Evolutionary conservation across 2,888 invertebrate genomes (phyloP).

Genomic region (Deladenus siricidicola): DNA sequence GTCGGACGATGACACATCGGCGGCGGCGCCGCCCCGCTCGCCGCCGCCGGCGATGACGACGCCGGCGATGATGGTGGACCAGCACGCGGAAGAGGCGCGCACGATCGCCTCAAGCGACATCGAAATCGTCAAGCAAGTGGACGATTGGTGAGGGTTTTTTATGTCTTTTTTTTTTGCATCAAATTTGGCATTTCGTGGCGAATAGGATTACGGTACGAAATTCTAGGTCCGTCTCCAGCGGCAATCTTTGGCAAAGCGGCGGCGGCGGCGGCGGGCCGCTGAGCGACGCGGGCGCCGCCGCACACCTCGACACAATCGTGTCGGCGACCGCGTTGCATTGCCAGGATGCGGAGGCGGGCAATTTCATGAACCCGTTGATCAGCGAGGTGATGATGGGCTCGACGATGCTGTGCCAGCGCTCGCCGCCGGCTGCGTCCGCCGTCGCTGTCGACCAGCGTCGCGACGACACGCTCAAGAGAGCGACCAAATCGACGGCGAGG

Average conservation of each 20-base stretch:
- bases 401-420: too few relatives aligned
- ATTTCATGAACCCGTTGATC: too few relatives aligned
- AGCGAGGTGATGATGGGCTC: too few relatives aligned
- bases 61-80: background rate
- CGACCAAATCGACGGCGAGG: too few relatives aligned
- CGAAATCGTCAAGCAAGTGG: constrained; percentile 38
- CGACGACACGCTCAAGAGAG: too few relatives aligned
- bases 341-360: background rate
- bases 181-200: background rate
- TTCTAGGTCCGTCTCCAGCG: constrained; percentile 34
- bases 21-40: background rate
- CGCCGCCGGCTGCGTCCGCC: too few relatives aligned
- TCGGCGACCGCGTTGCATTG: background rate
- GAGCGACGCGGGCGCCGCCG: too few relatives aligned
- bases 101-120: constrained; percentile 47
- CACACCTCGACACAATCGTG: background rate
- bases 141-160: constrained; percentile 33
- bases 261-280: background rate
- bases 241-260: constrained; percentile 7
- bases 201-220: background rate
- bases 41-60: background rate
- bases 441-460: too few relatives aligned
- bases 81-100: constrained; percentile 6
- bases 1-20: background rate
- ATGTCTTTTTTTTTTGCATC: background rate